Percentiles rank a stretch among this genome's conserved stretches.
phyloP scores from a whole-genome alignment of 2,888 invertebrate species.

The Cephus runcator region DNA sequence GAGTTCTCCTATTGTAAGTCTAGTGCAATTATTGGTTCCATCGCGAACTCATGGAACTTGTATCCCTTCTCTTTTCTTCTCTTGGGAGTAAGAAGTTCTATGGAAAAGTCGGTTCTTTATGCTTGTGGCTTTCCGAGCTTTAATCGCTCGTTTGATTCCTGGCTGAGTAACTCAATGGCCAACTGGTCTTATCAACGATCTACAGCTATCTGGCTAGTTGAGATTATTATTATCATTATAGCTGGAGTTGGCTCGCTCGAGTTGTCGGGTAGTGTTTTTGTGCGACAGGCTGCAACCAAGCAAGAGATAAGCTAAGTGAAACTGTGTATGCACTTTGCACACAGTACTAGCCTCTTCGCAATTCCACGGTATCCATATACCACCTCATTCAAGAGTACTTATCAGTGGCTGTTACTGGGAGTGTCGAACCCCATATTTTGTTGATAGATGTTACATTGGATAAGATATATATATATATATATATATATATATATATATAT shows the following conservation, averaged over 20 bases:
- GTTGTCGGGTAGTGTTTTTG: slow-evolving; percentile 19
- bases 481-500: too few species aligned
- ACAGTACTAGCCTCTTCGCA: background rate
- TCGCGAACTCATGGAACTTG: too few species aligned
- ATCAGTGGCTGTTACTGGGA: background rate
- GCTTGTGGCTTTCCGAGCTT: background rate
- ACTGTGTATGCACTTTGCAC: slow-evolving; percentile 34
- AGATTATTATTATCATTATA: background rate
- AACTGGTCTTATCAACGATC: background rate
- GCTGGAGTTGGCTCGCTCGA: background rate
- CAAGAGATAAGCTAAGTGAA: slow-evolving; percentile 39
- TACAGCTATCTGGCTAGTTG: background rate
- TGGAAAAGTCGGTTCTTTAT: background rate
- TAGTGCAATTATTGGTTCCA: background rate
- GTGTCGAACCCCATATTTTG: background rate
- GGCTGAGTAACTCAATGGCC: background rate
- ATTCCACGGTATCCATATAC: background rate
- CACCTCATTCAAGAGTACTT: background rate
- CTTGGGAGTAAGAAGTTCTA: background rate
- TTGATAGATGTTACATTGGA: background rate
- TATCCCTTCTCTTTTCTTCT: too few species aligned
- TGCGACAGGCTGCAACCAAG: slow-evolving; percentile 14
- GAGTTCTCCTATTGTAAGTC: background rate
- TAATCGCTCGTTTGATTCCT: background rate
- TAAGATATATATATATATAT: background rate